Conservation (phyloP, 1,140 invertebrate species). For the Trinorchestia longiramus region DNA sequence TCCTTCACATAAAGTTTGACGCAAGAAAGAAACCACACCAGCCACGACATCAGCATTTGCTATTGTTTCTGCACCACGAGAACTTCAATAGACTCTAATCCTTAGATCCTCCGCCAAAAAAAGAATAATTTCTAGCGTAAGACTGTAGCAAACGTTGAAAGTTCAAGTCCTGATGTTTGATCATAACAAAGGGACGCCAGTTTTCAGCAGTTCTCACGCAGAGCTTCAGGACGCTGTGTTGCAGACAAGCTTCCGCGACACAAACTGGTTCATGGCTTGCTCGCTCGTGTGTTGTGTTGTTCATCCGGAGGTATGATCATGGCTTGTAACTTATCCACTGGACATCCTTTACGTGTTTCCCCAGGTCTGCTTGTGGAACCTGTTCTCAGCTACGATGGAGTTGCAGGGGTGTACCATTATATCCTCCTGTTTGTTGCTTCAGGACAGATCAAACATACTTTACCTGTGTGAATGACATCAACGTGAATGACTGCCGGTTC, state of each 20-base stretch:
- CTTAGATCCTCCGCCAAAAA: neutral
- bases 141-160: neutral
- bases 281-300: neutral
- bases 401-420: neutral
- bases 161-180: too few relatives aligned
- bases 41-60: neutral
- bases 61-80: neutral
- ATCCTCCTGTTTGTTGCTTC: too few relatives aligned
- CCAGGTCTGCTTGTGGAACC: neutral
- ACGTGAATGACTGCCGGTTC: too few relatives aligned
- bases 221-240: neutral
- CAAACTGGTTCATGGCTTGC: neutral
- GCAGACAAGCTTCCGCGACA: neutral
- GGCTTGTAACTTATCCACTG: neutral
- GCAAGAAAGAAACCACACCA: neutral
- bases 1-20: neutral
- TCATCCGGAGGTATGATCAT: neutral
- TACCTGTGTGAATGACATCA: too few relatives aligned
- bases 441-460: too few relatives aligned
- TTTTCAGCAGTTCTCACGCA: neutral
- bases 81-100: neutral
- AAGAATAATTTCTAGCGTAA: neutral
- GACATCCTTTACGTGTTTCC: slow-evolving; percentile 15
- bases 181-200: neutral
- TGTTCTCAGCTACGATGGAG: neutral